Conservation (phyloP, 92 coral and sea anemone species). For the Zoanthus solanderi region DNA sequence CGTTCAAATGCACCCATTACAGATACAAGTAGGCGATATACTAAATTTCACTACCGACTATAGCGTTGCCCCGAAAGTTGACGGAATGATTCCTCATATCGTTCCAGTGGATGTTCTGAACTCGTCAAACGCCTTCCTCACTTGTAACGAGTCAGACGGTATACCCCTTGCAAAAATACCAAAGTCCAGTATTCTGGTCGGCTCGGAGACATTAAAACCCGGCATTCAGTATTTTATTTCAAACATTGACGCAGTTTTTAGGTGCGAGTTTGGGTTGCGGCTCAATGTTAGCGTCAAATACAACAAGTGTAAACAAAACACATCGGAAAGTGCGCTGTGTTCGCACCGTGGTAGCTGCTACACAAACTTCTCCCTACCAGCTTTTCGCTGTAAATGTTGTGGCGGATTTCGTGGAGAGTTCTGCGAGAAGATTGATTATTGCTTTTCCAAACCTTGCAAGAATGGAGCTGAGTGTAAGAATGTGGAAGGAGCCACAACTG, state of each 20-base stretch:
- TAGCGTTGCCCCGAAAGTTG: slow-evolving; percentile 74
- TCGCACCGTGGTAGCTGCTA: slow-evolving; percentile 86
- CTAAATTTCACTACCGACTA: slow-evolving; percentile 90
- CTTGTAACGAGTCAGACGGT: slow-evolving; percentile 86
- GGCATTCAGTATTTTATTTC: slow-evolving; percentile 89
- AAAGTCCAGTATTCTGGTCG: slow-evolving; percentile 65
- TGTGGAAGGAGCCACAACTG: slow-evolving; percentile 63
- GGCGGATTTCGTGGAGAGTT: slow-evolving; percentile 94
- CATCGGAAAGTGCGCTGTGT: slow-evolving; percentile 61
- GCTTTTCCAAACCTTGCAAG: slow-evolving; percentile 92
- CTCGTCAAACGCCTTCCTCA: slow-evolving; percentile 74
- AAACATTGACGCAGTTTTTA: slow-evolving; percentile 89
- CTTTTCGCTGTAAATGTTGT: slow-evolving; percentile 91
- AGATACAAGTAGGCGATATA: slow-evolving; percentile 90
- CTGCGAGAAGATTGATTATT: slow-evolving; percentile 91
- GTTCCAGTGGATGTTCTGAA: slow-evolving; percentile 66
- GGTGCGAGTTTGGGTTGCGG: slow-evolving; percentile 96
- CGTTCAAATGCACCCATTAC: slow-evolving; percentile 92
- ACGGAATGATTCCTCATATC: slow-evolving; percentile 77
- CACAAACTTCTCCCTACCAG: slow-evolving; percentile 79
- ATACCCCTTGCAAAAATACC: slow-evolving; percentile 73
- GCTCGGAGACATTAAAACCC: slow-evolving; percentile 63
- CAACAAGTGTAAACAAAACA: slow-evolving; percentile 76
- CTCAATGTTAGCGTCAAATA: slow-evolving; percentile 96
- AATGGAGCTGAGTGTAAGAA: slow-evolving; percentile 86